Conservation (phyloP, 2,113 vertebrate genomes). For the Tupaia tana region DNA sequence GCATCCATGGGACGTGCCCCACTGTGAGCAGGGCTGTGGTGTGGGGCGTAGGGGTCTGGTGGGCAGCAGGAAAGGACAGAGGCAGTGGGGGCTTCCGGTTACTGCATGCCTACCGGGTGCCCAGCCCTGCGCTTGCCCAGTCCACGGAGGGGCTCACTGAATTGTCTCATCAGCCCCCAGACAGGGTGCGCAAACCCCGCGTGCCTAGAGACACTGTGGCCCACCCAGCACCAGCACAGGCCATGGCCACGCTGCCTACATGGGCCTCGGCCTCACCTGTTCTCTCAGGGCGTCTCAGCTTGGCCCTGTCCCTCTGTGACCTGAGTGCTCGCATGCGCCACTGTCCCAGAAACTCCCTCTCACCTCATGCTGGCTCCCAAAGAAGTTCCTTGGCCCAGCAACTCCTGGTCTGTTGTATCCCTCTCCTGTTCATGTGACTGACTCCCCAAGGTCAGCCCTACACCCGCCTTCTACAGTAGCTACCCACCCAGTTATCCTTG, state of each 20-base stretch:
- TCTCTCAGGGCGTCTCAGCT: background rate
- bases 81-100: too few species aligned
- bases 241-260: too few species aligned
- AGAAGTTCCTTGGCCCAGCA: too few species aligned
- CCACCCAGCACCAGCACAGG: too few species aligned
- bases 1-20: background rate
- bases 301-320: background rate
- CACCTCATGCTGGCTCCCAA: too few species aligned
- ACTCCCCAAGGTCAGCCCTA: background rate
- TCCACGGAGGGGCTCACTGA: background rate
- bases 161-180: background rate
- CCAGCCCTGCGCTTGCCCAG: background rate
- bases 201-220: background rate
- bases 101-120: too few species aligned
- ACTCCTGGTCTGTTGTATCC: too few species aligned
- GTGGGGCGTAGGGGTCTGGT: background rate
- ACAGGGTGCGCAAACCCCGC: background rate
- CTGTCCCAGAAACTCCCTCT: background rate
- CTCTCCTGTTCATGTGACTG: background rate
- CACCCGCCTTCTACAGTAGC: too few species aligned
- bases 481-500: accelerated
- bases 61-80: accelerated
- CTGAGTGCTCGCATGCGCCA: background rate
- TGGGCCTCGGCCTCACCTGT: too few species aligned
- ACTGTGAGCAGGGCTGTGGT: background rate